These are phyloP conservation scores for Perizoma affinitatum DNA, from an alignment of 2,888 invertebrate genomes.

Conservation along the genomic window DNA sequence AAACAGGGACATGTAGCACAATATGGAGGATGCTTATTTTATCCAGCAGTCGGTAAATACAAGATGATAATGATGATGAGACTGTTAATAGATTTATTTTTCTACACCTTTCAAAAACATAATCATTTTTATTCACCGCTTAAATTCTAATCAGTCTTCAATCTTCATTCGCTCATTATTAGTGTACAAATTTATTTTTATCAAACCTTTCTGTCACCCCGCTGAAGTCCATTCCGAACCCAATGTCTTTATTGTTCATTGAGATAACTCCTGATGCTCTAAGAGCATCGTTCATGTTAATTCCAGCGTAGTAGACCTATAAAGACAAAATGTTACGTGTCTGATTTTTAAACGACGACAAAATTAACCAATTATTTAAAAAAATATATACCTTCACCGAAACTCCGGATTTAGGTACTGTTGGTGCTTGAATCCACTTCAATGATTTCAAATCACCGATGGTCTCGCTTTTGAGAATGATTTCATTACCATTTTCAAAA, in stretches of 20 bases:
- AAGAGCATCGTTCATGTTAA: conserved; percentile 47
- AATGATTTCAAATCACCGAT: conserved; percentile 52
- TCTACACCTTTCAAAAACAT: too few relatives aligned
- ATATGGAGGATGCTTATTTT: too few relatives aligned
- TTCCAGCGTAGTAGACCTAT: conserved; percentile 52
- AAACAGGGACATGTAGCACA: too few relatives aligned
- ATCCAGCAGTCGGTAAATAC: too few relatives aligned
- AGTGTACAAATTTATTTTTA: neutral
- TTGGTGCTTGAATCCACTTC: conserved; percentile 49
- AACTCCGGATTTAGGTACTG: conserved; percentile 39
- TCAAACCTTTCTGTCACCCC: conserved; percentile 57
- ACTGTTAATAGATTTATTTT: too few relatives aligned
- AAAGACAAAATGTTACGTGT: too few relatives aligned
- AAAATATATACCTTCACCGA: conserved; percentile 48
- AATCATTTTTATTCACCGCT: neutral
- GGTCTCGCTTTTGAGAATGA: conserved; percentile 28
- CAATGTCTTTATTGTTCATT: conserved; percentile 11
- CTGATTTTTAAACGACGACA: too few relatives aligned
- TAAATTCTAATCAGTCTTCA: too few relatives aligned
- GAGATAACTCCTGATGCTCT: conserved; percentile 45
- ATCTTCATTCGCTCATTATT: too few relatives aligned
- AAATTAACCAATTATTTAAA: neutral
- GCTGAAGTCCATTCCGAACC: conserved; percentile 66
- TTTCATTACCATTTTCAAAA: conserved; percentile 3
- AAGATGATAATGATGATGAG: too few relatives aligned